Evolutionary conservation across 2,888 invertebrate species (phyloP), one percentile per base, ranked within the genome.

Genomic region (Brenthis hecate): DNA sequence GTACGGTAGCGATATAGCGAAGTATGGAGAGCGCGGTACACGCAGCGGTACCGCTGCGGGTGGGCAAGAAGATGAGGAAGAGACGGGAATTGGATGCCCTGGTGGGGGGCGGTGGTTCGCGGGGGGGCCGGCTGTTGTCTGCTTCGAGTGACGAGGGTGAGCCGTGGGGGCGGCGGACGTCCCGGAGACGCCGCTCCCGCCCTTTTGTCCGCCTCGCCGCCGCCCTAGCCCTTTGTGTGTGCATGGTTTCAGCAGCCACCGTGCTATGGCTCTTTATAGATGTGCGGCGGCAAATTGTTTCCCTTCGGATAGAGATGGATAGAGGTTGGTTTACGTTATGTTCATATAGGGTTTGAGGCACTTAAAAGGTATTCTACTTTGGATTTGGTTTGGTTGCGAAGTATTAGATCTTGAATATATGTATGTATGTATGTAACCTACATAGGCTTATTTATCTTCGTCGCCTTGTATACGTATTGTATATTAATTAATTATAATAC

Each of bases 31-130:
- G 88, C 78, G 91, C 88, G 72, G 92, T 95, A 94, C 93, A 95
- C 91, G 87, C 94, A 92, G 83, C 94, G 82, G 89, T 94, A 91
- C 87, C 95, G 94, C 85, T 95, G 88, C 83, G 95, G 91, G 88
- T 95, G 91, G 84, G 93, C 75, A 96, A 96, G 87, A 96, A 96
- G 89, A 96, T 96, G 95, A 93, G 95, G 81, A 96, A 96, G 83
- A 94, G 96, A 75, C 94, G 96, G 80, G 96, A 96, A 85, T 88
- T 96, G 77, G 96, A 96, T 83, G 96, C 96, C 56, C 85, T 96
- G 66, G 96, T 96, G 62, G 81, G 93, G 88, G 84, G 95, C 82
- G 88, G 82, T 43, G 91, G 87, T 1, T 87, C 88, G 36, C 82
- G 93, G 5, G 87, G 92, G 0, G 92, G 92, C 56, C 89, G 95